phyloP scores from a whole-genome alignment of 2,113 vertebrate genomes.

The Centropristis striata region DNA sequence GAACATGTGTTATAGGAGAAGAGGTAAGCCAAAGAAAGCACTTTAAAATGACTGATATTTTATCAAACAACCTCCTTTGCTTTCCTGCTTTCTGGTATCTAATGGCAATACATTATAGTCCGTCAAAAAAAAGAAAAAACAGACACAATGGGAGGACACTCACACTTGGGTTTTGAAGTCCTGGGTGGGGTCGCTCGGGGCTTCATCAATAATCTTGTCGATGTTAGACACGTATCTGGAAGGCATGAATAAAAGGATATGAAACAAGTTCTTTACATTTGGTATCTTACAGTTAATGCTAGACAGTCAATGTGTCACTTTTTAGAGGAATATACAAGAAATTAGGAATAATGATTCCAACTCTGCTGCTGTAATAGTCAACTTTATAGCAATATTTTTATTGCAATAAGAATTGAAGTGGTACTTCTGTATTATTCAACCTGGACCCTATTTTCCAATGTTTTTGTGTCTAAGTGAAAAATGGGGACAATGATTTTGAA shows the following conservation, averaged over 20 bases:
- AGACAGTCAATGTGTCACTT: neutral
- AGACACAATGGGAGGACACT: constrained; percentile 68
- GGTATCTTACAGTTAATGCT: neutral
- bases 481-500: no score
- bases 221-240: constrained; percentile 95
- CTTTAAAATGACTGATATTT: neutral
- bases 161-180: constrained; percentile 99
- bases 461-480: no score
- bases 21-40: neutral
- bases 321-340: neutral
- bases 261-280: constrained; percentile 11
- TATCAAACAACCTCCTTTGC: neutral
- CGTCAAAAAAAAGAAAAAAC: neutral
- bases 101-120: constrained; percentile 13
- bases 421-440: no score
- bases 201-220: constrained; percentile 95
- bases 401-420: neutral
- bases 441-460: no score
- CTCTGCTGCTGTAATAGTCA: neutral
- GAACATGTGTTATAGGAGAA: neutral
- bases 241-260: neutral
- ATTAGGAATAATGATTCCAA: neutral
- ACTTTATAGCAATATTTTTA: neutral
- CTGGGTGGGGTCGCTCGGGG: constrained; percentile 94
- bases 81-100: no score